Evolutionary conservation across 1,140 invertebrate species (phyloP).

Genomic region (Homarus americanus): DNA sequence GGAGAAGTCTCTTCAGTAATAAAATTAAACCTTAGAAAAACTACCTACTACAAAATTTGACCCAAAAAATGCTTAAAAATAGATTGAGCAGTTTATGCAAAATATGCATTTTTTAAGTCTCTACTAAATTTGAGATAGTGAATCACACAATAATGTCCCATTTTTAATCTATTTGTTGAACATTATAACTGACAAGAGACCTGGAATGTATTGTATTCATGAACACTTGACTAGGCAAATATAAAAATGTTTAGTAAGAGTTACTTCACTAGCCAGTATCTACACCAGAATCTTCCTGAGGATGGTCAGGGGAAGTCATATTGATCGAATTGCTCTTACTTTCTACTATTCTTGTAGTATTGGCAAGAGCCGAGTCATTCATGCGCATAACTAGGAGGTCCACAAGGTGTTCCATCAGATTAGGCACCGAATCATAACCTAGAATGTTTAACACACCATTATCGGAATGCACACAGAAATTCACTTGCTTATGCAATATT

Average conservation of each 20-base stretch:
- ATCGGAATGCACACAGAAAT: too few species aligned
- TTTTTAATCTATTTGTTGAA: background rate
- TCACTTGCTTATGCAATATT: too few species aligned
- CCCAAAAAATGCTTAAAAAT: background rate
- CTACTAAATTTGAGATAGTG: background rate
- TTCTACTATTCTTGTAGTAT: slow-evolving; percentile 15
- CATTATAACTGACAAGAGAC: slow-evolving; percentile 1
- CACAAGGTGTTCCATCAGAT: slow-evolving; percentile 50
- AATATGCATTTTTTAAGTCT: background rate
- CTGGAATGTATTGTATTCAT: background rate
- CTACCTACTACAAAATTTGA: background rate
- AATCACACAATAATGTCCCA: background rate
- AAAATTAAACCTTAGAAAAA: background rate
- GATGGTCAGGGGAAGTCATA: slow-evolving; percentile 27
- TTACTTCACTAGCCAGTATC: slow-evolving; percentile 32
- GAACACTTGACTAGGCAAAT: background rate
- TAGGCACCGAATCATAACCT: slow-evolving; percentile 61
- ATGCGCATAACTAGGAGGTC: slow-evolving; percentile 46
- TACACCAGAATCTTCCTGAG: slow-evolving; percentile 62
- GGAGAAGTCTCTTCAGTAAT: background rate
- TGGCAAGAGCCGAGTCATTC: background rate
- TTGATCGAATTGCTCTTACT: background rate
- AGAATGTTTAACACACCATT: background rate
- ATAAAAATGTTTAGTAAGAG: background rate
- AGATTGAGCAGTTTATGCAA: background rate